Base-by-base conservation (phyloP, 1,140 invertebrate species). In the Temnothorax nylanderi region DNA sequence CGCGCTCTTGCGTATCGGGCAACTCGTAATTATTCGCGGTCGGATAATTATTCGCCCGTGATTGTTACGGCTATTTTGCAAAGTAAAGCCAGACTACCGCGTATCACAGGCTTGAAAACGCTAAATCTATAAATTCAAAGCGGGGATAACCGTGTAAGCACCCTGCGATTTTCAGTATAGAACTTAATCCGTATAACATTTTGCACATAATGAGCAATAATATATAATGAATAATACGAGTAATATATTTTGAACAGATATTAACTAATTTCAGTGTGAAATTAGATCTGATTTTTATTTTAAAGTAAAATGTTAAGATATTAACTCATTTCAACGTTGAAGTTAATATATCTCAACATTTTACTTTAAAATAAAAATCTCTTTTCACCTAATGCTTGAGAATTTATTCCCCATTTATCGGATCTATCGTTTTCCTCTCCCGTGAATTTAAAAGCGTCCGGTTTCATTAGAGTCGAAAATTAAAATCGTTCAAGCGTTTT, bases 1-100 rank as follows among this genome's bases (percentile, higher is more conserved):
- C 77, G 47, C 78, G 16, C 67, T 58, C 65, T 41, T 41, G 65
- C 18, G 11, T 34, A 56, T 74, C 56, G 44, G 69, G 13, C 58
- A 49, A 75, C 54, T 60, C n/a, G 41, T 60, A 84, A 84, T 84
- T 84, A 75, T 74, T 60, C 56, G 80, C 18, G 54, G 41, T 64
- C 26, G 54, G 41, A 84, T 84, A 84, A 75, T 82, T 60, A 41
- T 37, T 47, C 69, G 51, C 26, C 21, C 37, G 26, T 13, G 26
- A 60, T 26, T 49, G 6, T 84, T 74, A 71, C 34, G 10, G 8
- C 7, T 60, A 60, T 37, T 84, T 74, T 37, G 49, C 18, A 64
- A 62, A 49, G 26, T 77, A 44, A 62, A 81, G 10, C 34, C 49
- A 21, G 18, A 80, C n/a, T 54, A 37, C 34, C 47, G 41, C 34